Conservation (phyloP, 1,140 invertebrate species). For the Drosophila hydei region DNA sequence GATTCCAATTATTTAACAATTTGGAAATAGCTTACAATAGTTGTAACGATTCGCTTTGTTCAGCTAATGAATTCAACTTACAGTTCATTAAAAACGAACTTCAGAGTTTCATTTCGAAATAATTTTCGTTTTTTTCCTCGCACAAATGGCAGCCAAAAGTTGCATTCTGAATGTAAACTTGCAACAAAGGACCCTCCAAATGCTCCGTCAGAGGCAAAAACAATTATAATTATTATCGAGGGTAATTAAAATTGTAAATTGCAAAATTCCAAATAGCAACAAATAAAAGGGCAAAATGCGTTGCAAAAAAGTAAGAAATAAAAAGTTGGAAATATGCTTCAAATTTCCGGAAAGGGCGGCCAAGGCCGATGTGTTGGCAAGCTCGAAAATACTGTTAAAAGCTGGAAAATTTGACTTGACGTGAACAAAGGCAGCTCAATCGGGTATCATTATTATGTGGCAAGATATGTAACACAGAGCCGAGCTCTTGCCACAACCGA, state of each 20-base stretch:
- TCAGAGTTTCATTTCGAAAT: neutral
- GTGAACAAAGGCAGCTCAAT: neutral
- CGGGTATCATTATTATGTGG: neutral
- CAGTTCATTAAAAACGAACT: slow-evolving; percentile 10
- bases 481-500: neutral
- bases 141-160: slow-evolving; percentile 9
- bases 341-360: slow-evolving; percentile 3
- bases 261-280: slow-evolving; percentile 59
- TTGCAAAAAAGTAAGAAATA: slow-evolving; percentile 48
- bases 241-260: slow-evolving; percentile 66
- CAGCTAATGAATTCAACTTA: neutral
- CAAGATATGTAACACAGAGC: neutral
- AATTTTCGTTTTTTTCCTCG: neutral
- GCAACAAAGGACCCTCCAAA: slow-evolving; percentile 4
- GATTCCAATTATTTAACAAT: too few species aligned
- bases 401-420: slow-evolving; percentile 54
- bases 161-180: neutral
- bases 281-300: slow-evolving; percentile 51
- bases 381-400: slow-evolving; percentile 62
- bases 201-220: slow-evolving; percentile 17
- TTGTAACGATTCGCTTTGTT: neutral
- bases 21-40: too few species aligned
- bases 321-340: slow-evolving; percentile 36
- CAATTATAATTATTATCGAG: slow-evolving; percentile 32
- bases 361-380: slow-evolving; percentile 11